A percentile compares a stretch with the other conserved stretches of the same genome.
Conservation (phyloP, 2,113 vertebrate species). For the Hyperopisus bebe region DNA sequence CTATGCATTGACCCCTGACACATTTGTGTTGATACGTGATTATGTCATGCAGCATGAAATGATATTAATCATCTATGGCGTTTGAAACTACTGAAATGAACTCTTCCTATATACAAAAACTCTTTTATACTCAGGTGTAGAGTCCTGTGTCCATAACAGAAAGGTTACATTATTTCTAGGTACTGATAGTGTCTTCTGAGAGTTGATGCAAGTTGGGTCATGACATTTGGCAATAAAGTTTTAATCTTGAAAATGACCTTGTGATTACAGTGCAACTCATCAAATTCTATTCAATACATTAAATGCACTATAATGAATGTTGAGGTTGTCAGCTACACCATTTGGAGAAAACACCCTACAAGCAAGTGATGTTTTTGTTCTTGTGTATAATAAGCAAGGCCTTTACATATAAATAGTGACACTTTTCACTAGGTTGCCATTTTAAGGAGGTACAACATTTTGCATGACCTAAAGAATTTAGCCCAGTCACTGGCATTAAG, state of each 20-base stretch:
- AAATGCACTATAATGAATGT: neutral
- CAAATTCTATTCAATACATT: conserved; percentile 5
- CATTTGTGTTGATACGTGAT: neutral
- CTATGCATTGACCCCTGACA: neutral
- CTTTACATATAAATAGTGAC: neutral
- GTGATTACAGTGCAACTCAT: neutral
- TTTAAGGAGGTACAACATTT: neutral
- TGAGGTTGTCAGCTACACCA: neutral
- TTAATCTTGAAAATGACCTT: neutral
- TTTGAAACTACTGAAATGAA: neutral
- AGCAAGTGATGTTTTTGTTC: neutral
- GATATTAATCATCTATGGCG: neutral
- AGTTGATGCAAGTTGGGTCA: neutral
- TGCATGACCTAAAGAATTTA: neutral
- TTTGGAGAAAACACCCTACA: neutral
- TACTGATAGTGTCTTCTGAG: neutral
- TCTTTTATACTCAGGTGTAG: neutral
- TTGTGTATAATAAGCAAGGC: neutral
- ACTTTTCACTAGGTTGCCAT: neutral
- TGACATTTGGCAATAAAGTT: neutral
- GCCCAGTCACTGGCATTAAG: neutral
- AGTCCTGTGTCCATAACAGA: neutral
- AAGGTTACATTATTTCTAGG: neutral
- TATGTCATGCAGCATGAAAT: neutral
- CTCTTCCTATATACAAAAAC: neutral